Conservation (phyloP, 2,113 vertebrate species). For the Lamprotornis superbus region DNA sequence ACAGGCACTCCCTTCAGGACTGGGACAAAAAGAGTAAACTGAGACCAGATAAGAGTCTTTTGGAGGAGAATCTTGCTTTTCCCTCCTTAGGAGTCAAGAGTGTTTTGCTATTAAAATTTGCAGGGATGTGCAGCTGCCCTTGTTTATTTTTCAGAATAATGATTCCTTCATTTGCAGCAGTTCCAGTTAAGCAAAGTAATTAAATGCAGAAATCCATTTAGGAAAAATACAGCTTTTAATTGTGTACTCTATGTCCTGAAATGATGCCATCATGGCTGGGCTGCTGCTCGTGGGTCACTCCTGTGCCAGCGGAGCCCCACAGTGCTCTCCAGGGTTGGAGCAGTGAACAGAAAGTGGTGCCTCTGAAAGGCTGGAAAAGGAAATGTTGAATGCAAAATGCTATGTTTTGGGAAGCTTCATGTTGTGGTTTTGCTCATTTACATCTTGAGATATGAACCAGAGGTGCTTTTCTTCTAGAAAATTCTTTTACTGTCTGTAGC, state of each 20-base stretch:
- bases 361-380: neutral
- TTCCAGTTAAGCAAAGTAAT: conserved; percentile 10
- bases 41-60: neutral
- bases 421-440: neutral
- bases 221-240: neutral
- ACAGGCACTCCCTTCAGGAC: neutral
- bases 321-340: neutral
- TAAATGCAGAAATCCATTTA: neutral
- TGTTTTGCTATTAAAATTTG: neutral
- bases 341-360: neutral
- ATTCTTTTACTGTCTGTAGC: neutral
- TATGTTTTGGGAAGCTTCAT: neutral
- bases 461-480: neutral
- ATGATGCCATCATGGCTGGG: neutral
- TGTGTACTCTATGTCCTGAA: neutral
- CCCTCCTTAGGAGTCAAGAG: neutral
- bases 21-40: neutral
- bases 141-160: neutral
- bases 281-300: neutral
- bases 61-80: neutral
- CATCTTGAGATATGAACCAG: neutral
- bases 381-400: neutral
- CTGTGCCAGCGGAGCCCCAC: neutral
- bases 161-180: neutral
- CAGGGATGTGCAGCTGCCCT: neutral